Evolutionary conservation across 2,113 vertebrate genomes (phyloP), one percentile per base, ranked within the genome.

Genomic region (Callospermophilus lateralis): DNA sequence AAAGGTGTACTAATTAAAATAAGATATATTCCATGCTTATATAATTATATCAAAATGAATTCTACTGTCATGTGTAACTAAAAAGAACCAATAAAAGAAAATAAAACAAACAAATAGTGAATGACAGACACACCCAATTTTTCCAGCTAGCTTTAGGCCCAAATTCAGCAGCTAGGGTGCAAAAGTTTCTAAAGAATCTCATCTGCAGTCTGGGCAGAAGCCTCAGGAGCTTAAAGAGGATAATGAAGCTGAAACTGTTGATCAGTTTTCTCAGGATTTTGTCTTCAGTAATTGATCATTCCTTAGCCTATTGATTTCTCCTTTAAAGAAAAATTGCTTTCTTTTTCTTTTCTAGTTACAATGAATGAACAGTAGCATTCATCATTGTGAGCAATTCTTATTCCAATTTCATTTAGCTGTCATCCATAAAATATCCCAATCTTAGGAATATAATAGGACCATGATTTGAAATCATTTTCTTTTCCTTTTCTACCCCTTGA

Each of bases 201-300:
- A 55, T 30, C 16, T 12, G 20, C 0, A 78, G 30, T 92, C 58
- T 55, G n/a, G 53, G 9, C 1, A 90, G 74, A 90, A 42, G 51
- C 7, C 26, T 53, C 67, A 37, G 28, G 37, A 85, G 45, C 16
- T 95, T 84, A 91, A 77, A 87, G 39, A 95, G 20, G 10, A 94
- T 78, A 95, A 95, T 83, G 73, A 94, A 89, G 86, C 67, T 94
- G 73, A 96, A 68, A 70, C 1, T 80, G 17, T 32, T 73, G 30
- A 91, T 90, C 70, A 51, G 58, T 90, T 93, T 42, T 67, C 78
- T 58, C 45, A 51, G 61, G 9, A 95, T 90, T 93, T 86, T 77
- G 95, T 34, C 74, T 77, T 95, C 55, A 67, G 90, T 95, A 93
- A 94, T 95, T 93, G 95, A 94, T 97, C 95, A 97, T 92, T 88